Percentiles rank a stretch among this genome's conserved stretches.
Evolutionary conservation across 1,140 invertebrate species (phyloP).

Genomic region (Panulirus ornatus): DNA sequence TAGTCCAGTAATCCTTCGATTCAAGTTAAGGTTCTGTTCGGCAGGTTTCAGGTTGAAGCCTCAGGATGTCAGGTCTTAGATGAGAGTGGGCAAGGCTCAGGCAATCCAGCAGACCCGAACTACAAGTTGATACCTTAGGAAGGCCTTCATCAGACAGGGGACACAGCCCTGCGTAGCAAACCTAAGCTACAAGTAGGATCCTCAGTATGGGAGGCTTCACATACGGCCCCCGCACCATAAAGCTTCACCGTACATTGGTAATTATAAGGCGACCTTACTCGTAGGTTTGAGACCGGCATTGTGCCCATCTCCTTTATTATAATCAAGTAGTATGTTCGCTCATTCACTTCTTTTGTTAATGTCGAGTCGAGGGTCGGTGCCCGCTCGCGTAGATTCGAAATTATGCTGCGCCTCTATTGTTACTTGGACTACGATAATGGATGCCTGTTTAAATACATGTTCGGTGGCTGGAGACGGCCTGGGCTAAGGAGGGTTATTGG

Average conservation of each 20-base stretch:
- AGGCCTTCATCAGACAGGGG: too few species aligned
- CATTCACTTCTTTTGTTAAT: conserved; percentile 25
- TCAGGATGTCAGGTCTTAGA: too few species aligned
- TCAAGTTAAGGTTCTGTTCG: too few species aligned
- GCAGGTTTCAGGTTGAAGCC: too few species aligned
- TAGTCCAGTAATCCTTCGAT: too few species aligned
- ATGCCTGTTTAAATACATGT: conserved; percentile 2
- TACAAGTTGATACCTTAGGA: too few species aligned
- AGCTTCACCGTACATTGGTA: conserved; percentile 11
- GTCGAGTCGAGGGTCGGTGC: not conserved
- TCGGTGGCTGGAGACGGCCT: not conserved
- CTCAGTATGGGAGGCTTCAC: not conserved
- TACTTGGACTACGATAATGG: conserved; percentile 15
- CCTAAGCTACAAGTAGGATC: not conserved
- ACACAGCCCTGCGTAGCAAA: not conserved
- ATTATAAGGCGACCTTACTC: conserved; percentile 42
- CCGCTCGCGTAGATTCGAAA: conserved; percentile 1
- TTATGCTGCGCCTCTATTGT: conserved; percentile 25
- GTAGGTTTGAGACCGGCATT: conserved; percentile 1
- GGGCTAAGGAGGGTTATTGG: not conserved
- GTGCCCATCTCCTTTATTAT: conserved; percentile 33
- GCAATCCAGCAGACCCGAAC: too few species aligned
- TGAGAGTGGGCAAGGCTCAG: too few species aligned
- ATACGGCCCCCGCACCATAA: not conserved
- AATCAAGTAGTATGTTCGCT: conserved; percentile 31